These are phyloP conservation scores for Drosophila anomelani DNA, from an alignment of 2,888 invertebrate genomes.

Conservation along the genomic window DNA sequence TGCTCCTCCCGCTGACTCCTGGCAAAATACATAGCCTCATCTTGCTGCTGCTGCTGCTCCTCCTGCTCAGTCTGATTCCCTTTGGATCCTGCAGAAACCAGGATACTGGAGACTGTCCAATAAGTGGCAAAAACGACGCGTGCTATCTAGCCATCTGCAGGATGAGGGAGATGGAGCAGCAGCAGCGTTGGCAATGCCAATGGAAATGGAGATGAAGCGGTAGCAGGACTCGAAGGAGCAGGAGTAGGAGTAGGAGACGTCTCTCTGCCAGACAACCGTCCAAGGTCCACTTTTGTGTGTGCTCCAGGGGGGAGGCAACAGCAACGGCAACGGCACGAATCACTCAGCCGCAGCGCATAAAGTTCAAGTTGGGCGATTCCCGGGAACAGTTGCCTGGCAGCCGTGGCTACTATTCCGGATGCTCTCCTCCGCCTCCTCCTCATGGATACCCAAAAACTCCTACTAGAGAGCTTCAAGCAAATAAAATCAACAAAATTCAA, in stretches of 20 bases:
- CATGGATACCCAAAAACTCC: slow-evolving; percentile 39
- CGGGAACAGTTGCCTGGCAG: slow-evolving; percentile 58
- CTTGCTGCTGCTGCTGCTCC: neutral
- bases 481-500: slow-evolving; percentile 78
- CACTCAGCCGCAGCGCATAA: slow-evolving; percentile 75
- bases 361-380: slow-evolving; percentile 68
- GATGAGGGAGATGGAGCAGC: neutral
- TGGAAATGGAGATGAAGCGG: slow-evolving; percentile 9
- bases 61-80: slow-evolving; percentile 2
- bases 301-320: neutral
- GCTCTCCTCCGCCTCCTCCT: neutral
- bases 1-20: neutral
- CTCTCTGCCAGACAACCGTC: slow-evolving; percentile 43
- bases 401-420: slow-evolving; percentile 1
- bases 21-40: slow-evolving; percentile 31
- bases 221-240: neutral
- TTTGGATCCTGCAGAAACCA: slow-evolving; percentile 22
- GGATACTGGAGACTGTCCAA: slow-evolving; percentile 60
- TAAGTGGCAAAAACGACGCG: slow-evolving; percentile 73
- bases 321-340: slow-evolving; percentile 54
- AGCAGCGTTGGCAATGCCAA: slow-evolving; percentile 13
- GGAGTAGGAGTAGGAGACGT: neutral
- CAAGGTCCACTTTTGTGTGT: slow-evolving; percentile 59
- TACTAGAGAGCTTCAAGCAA: slow-evolving; percentile 39
- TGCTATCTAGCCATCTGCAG: slow-evolving; percentile 65